A percentile compares a stretch with the other conserved stretches of the same genome.
Conservation (phyloP, 2,113 vertebrate genomes). For the Psittacula cyanocephala region DNA sequence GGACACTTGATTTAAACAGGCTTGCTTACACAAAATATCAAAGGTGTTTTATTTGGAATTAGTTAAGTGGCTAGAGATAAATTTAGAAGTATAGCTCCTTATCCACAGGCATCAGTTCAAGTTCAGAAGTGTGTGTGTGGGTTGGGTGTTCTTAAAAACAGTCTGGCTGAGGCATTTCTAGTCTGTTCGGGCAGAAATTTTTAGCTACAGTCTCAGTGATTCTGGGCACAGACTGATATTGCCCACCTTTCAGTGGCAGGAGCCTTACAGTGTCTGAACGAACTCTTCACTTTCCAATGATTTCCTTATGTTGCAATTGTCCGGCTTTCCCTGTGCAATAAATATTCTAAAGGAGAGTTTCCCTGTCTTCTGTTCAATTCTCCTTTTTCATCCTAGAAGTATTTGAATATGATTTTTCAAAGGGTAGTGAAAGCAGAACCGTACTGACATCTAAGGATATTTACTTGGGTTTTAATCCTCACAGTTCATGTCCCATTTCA, state of each 20-base stretch:
- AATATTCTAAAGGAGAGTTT: not conserved
- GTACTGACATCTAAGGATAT: not conserved
- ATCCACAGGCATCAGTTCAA: constrained; percentile 2
- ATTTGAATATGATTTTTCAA: not conserved
- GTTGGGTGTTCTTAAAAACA: constrained; percentile 25
- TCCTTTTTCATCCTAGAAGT: not conserved
- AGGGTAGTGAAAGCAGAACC: not conserved
- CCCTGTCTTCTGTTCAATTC: not conserved
- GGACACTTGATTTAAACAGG: constrained; percentile 40
- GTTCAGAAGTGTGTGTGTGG: constrained; percentile 1
- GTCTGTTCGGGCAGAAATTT: not conserved
- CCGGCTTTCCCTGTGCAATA: not conserved
- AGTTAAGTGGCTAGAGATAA: constrained; percentile 36
- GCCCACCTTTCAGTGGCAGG: not conserved
- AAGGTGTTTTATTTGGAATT: constrained; percentile 40
- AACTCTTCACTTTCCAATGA: not conserved
- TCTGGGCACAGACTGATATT: not conserved
- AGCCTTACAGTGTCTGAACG: not conserved
- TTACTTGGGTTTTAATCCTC: not conserved
- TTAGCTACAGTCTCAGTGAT: not conserved
- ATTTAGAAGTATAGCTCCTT: constrained; percentile 26
- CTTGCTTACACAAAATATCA: constrained; percentile 27
- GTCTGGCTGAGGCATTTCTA: constrained; percentile 4
- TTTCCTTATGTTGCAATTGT: not conserved
- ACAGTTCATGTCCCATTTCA: not conserved